Conservation (phyloP, 2,888 invertebrate genomes). For the Choreutis nemorana region DNA sequence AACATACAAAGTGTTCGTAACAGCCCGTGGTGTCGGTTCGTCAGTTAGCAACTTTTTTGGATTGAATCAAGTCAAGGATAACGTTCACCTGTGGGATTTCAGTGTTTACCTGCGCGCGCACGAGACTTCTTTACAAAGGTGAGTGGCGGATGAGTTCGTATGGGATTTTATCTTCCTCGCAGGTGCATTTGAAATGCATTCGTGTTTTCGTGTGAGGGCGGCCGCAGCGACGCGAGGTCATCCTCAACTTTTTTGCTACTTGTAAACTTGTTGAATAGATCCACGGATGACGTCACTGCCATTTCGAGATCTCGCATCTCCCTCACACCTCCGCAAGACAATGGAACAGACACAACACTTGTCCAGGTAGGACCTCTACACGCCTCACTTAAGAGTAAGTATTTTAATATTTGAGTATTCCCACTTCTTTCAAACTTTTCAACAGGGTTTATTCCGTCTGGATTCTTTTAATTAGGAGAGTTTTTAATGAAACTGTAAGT, state of each 20-base stretch:
- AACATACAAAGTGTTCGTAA: slow-evolving; percentile 20
- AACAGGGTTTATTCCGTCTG: slow-evolving; percentile 16
- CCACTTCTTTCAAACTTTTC: slow-evolving; percentile 5
- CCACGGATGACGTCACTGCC: slow-evolving; percentile 40
- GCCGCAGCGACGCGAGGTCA: slow-evolving; percentile 11
- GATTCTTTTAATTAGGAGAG: slow-evolving; percentile 22
- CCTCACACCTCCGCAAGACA: slow-evolving; percentile 18
- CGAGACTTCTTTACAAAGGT: slow-evolving; percentile 51
- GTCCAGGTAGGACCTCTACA: too few relatives aligned
- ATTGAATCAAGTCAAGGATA: slow-evolving; percentile 37
- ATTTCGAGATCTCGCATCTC: slow-evolving; percentile 28
- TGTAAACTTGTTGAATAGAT: slow-evolving; percentile 28
- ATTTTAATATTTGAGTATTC: slow-evolving; percentile 14
- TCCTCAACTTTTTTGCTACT: slow-evolving; percentile 18
- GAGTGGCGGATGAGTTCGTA: slow-evolving; percentile 18
- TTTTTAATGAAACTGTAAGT: slow-evolving; percentile 18
- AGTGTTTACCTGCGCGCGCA: slow-evolving; percentile 63
- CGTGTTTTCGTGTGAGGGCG: slow-evolving; percentile 12
- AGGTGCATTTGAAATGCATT: slow-evolving; percentile 19
- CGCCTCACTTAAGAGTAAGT: too few relatives aligned
- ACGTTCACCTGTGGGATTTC: slow-evolving; percentile 62
- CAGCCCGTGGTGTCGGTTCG: slow-evolving; percentile 9
- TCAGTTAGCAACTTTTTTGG: slow-evolving; percentile 18
- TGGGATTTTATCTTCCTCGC: slow-evolving; percentile 12
- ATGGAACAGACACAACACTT: too few relatives aligned